These are phyloP conservation scores for Eutrigla gurnardus DNA, from an alignment of 2,797 vertebrate genomes.

Conservation along the genomic window DNA sequence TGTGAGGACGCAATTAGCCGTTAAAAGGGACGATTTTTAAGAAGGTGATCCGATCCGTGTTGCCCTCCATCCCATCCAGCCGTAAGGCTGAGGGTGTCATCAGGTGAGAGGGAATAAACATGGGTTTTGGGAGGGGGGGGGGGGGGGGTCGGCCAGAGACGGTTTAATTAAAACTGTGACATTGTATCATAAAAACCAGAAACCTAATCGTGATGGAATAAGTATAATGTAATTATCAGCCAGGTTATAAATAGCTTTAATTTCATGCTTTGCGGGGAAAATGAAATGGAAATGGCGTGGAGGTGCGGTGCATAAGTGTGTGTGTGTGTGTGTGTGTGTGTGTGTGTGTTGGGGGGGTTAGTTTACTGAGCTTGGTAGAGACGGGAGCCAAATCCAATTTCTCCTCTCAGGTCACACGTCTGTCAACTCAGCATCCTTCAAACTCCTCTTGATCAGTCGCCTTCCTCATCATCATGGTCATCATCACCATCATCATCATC, in stretches of 20 bases:
- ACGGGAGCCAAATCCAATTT: constrained; percentile 80
- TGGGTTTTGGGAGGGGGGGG: neutral
- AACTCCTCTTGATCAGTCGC: constrained; percentile 66
- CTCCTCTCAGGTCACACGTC: constrained; percentile 71
- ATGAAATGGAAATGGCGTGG: constrained; percentile 78
- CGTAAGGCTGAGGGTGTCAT: constrained; percentile 52
- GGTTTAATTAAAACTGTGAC: constrained; percentile 84
- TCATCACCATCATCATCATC: constrained; percentile 51
- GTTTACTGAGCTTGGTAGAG: constrained; percentile 81
- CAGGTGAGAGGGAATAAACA: constrained; percentile 76
- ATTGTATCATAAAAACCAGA: constrained; percentile 82
- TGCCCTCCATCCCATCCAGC: constrained; percentile 50
- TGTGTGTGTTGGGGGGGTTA: constrained; percentile 38
- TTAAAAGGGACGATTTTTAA: constrained; percentile 61
- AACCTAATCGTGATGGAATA: constrained; percentile 83
- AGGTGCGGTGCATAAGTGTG: constrained; percentile 31
- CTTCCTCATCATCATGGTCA: constrained; percentile 51
- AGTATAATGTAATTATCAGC: constrained; percentile 85
- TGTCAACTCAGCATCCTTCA: constrained; percentile 76
- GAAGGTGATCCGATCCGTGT: constrained; percentile 55
- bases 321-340: constrained; percentile 31
- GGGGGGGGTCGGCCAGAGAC: constrained; percentile 63
- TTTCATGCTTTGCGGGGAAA: constrained; percentile 85
- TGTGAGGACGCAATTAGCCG: constrained; percentile 66
- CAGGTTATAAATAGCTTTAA: constrained; percentile 85